phyloP scores from a whole-genome alignment of 2,113 vertebrate species.

The Sinocyclocheilus maitianheensis region DNA sequence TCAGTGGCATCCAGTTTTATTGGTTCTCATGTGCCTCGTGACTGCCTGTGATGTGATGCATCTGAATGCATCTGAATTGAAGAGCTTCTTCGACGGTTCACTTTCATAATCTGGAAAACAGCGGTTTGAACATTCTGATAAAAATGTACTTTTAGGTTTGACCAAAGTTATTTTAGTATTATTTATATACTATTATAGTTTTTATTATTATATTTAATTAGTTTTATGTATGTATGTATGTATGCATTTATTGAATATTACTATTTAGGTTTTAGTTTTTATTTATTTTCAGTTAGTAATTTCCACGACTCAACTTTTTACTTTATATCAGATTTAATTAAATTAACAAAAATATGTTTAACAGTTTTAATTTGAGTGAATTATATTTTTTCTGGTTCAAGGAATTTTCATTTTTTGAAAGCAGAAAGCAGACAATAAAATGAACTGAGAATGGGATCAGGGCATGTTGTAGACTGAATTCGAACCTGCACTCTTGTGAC shows the following conservation, averaged over 20 bases:
- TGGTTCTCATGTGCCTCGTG: background rate
- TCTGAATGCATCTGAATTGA: background rate
- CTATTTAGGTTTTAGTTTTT: background rate
- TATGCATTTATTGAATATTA: too few species aligned
- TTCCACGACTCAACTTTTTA: background rate
- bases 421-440: background rate
- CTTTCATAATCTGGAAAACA: background rate
- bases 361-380: background rate
- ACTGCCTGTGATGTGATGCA: background rate
- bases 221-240: too few species aligned
- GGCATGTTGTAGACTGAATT: background rate
- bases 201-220: too few species aligned
- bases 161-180: too few species aligned
- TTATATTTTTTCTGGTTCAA: background rate
- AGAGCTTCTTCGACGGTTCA: background rate
- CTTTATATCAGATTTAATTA: too few species aligned
- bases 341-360: background rate
- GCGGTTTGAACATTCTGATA: background rate
- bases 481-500: background rate
- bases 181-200: too few species aligned
- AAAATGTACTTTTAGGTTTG: background rate
- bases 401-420: background rate
- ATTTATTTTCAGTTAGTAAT: background rate
- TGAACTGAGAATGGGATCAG: background rate
- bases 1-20: background rate